Evolutionary conservation across 2,888 invertebrate genomes (phyloP).

Genomic region (Drosophila antonietae): DNA sequence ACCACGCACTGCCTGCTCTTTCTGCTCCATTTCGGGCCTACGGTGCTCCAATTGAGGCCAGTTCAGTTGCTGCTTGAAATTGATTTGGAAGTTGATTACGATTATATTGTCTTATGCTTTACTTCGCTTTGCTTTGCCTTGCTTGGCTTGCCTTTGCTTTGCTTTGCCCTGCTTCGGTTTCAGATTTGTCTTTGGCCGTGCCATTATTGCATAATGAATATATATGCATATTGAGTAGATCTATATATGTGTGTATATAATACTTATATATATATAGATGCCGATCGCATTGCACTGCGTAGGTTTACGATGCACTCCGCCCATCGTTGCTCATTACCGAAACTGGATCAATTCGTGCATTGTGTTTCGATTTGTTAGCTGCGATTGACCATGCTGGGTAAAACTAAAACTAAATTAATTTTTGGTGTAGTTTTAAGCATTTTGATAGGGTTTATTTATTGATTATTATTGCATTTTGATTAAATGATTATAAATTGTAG

Average conservation of each 20-base stretch:
- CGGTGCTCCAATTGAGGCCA: slow-evolving; percentile 28
- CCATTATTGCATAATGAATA: slow-evolving; percentile 57
- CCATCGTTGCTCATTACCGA: slow-evolving; percentile 21
- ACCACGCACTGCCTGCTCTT: slow-evolving; percentile 19
- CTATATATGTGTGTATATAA: not conserved
- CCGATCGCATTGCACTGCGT: slow-evolving; percentile 46
- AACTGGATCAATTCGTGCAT: slow-evolving; percentile 45
- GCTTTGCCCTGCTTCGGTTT: slow-evolving; percentile 28
- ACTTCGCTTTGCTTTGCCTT: slow-evolving; percentile 18
- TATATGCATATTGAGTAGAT: slow-evolving; percentile 26
- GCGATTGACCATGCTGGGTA: not conserved
- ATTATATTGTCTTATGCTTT: slow-evolving; percentile 35
- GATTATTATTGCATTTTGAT: no score
- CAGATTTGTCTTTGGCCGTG: slow-evolving; percentile 50
- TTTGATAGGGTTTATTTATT: not conserved
- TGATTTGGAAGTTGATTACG: slow-evolving; percentile 58
- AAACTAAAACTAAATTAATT: not conserved
- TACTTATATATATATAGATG: slow-evolving; percentile 15
- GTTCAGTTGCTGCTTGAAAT: slow-evolving; percentile 33
- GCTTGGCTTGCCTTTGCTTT: slow-evolving; percentile 21
- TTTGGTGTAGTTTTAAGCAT: not conserved
- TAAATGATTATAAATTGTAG: no score
- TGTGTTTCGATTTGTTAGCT: slow-evolving; percentile 25
- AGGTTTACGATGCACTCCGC: slow-evolving; percentile 49
- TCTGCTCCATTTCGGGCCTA: slow-evolving; percentile 30